Percentiles rank a stretch among this genome's conserved stretches.
These are phyloP conservation scores for Oryzias celebensis DNA, from an alignment of 2,113 vertebrate species.

Conservation along the genomic window DNA sequence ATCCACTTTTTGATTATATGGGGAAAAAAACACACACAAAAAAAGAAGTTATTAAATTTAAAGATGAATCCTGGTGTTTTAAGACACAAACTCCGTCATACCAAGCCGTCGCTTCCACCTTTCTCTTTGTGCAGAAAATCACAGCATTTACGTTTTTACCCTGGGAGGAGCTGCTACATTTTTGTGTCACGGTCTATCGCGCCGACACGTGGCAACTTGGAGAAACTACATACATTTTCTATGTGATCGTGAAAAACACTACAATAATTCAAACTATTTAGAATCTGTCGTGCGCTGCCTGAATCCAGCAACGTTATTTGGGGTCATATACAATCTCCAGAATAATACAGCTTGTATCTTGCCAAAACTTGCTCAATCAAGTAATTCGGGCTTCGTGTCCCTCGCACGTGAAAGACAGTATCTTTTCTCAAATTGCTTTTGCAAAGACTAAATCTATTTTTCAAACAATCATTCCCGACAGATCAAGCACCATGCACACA, in stretches of 20 bases:
- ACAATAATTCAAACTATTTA: no score
- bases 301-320: no score
- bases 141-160: slow-evolving; percentile 6
- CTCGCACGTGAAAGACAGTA: no score
- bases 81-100: slow-evolving; percentile 3
- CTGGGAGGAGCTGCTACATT: slow-evolving; percentile 48
- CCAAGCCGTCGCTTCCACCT: not conserved
- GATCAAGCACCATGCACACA: no score
- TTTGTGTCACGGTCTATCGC: slow-evolving; percentile 45
- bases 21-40: not conserved
- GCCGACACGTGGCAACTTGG: slow-evolving; percentile 51
- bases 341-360: no score
- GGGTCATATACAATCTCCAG: no score
- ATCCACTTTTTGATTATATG: not conserved
- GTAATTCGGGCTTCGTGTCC: no score
- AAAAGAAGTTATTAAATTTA: not conserved
- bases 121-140: slow-evolving; percentile 57
- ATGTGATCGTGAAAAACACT: not conserved
- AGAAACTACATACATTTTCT: slow-evolving; percentile 6
- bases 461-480: no score
- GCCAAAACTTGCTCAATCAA: no score
- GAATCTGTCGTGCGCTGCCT: not conserved
- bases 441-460: no score
- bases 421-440: no score
- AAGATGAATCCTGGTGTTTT: not conserved